Evolutionary conservation across 2,797 vertebrate species (phyloP), one percentile per base, ranked within the genome.

Genomic region (Acomys russatus): DNA sequence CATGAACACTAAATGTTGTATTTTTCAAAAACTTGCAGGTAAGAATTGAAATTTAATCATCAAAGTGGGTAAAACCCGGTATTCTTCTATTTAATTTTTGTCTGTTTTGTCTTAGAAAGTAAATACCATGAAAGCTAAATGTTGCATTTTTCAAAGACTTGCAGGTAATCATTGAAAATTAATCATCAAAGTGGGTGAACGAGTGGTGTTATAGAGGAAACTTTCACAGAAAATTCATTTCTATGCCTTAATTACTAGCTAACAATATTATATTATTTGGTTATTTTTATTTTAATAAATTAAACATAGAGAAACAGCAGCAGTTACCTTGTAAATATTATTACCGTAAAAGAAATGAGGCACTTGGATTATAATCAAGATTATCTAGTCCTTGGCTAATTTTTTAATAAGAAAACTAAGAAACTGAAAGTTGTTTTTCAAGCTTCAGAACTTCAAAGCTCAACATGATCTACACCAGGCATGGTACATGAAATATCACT

Each of bases 401-500:
- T 96, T 97, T 74, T 91, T 84, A 96, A 86, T 86, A 49, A 90
- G 78, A 92, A 79, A 97, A 89, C 90, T 88, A 25, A 92, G 28
- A 90, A 73, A 95, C 28, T 68, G 6, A 88, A 9, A 77, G 17
- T 83, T 96, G 84, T 92, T 95, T 94, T 74, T 59, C 71, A 80
- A 83, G 38, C 35, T 91, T 63, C 0, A 64, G 63, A 64, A 97
- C 35, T 92, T 71, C 33, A 96, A 95, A 35, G 0, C 44, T 61
- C 91, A 96, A 90, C 22, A 83, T 92, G 76, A 90, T 95, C 63
- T 88, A 77, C 86, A 44, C 7, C 94, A 97, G 79, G 64, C 78
- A 68, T 94, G 90, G 63, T 88, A 11, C 51, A 63, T 90, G 80
- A 97, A 93, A 56, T 95, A 84, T 2, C 25, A 68, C 22, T 97